Evolutionary conservation across 2,888 invertebrate genomes (phyloP).

Genomic region (Pimpla rufipes): DNA sequence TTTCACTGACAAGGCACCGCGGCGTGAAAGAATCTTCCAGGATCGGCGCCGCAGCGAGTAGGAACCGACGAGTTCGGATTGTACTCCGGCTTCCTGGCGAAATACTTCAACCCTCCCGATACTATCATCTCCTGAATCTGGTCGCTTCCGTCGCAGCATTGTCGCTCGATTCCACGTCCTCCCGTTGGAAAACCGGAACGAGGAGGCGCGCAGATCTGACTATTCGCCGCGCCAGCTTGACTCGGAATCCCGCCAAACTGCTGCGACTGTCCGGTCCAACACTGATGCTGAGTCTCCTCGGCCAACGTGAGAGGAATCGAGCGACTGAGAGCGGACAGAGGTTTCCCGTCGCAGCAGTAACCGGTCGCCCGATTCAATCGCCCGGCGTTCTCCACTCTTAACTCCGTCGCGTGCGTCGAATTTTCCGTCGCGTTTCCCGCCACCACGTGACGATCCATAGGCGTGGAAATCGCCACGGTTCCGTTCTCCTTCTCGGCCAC

Average conservation of each 20-base stretch:
- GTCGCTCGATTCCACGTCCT: conserved; percentile 25
- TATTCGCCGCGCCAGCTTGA: not conserved
- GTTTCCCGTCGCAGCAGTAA: conserved; percentile 52
- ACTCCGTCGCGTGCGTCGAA: not conserved
- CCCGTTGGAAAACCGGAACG: not conserved
- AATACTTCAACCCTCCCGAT: conserved; percentile 78
- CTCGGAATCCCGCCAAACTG: conserved; percentile 65
- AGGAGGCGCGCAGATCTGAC: not conserved
- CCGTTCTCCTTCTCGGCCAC: conserved; percentile 74
- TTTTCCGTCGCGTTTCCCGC: not conserved
- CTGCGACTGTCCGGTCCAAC: conserved; percentile 68
- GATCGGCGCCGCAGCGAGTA: conserved; percentile 15
- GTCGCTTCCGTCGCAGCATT: conserved; percentile 33
- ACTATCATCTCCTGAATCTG: conserved; percentile 74
- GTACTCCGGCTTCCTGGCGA: conserved; percentile 76
- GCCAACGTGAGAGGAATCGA: conserved; percentile 10
- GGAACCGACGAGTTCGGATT: conserved; percentile 60
- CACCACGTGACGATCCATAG: conserved; percentile 12
- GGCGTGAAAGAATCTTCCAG: conserved; percentile 54
- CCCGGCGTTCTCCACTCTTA: not conserved
- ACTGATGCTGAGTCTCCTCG: conserved; percentile 33
- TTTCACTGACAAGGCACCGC: conserved; percentile 55
- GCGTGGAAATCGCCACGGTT: conserved; percentile 30
- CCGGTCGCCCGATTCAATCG: not conserved
- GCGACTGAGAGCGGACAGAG: not conserved